Evolutionary conservation across 1,140 invertebrate species (phyloP).

Genomic region (Linepithema humile): DNA sequence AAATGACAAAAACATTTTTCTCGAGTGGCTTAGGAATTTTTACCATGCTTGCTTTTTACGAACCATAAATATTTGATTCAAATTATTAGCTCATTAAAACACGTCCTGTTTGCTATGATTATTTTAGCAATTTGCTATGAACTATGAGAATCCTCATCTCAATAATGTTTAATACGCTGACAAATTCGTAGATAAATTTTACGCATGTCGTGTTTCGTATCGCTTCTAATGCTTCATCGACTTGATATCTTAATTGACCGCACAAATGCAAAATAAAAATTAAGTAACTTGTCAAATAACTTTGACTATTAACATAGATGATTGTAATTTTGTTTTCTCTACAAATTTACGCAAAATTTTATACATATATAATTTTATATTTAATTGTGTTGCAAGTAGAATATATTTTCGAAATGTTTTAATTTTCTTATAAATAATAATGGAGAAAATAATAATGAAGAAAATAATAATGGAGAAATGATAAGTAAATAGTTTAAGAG

Average conservation of each 20-base stretch:
- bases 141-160: slow-evolving; percentile 1
- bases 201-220: neutral
- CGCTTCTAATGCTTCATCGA: neutral
- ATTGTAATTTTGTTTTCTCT: neutral
- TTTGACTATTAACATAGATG: neutral
- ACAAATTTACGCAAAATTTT: neutral
- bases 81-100: slow-evolving; percentile 46
- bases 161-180: slow-evolving; percentile 11
- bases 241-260: slow-evolving; percentile 16
- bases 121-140: slow-evolving; percentile 12
- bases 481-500: neutral
- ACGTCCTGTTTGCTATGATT: neutral
- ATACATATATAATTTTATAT: neutral
- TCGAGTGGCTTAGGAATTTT: neutral
- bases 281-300: neutral
- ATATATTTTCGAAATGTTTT: slow-evolving; percentile 3
- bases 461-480: too few relatives aligned
- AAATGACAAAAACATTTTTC: neutral
- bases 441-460: neutral
- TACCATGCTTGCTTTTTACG: neutral
- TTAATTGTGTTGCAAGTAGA: neutral
- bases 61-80: slow-evolving; percentile 28
- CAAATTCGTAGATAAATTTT: slow-evolving; percentile 42
- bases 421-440: neutral
- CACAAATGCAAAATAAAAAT: neutral